Evolutionary conservation across 2,113 vertebrate genomes (phyloP).

Genomic region (Cyanoliseus patagonus): DNA sequence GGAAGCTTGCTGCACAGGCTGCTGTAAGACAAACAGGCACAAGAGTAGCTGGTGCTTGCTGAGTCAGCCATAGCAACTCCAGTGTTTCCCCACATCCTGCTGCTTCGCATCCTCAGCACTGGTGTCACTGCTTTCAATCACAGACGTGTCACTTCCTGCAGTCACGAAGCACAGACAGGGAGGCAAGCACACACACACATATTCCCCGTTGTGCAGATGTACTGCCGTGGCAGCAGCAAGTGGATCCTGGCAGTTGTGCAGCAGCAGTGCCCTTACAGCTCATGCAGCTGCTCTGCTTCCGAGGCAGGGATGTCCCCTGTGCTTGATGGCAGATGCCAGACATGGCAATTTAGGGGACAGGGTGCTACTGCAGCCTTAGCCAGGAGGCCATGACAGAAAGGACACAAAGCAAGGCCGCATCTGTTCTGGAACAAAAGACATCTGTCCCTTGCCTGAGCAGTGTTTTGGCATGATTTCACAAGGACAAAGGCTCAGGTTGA

Average conservation of each 20-base stretch:
- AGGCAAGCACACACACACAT: accelerated
- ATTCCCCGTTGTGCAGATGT: accelerated
- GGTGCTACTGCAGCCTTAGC: background rate
- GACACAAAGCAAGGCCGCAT: conserved; percentile 34
- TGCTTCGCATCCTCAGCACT: background rate
- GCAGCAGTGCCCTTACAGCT: background rate
- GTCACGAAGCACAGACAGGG: background rate
- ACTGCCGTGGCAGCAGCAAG: accelerated
- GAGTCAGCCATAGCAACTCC: background rate
- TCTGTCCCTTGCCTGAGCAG: conserved; percentile 17
- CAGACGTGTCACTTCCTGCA: background rate
- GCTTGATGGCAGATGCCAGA: conserved; percentile 30
- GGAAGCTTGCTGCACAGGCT: background rate
- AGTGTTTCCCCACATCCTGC: background rate
- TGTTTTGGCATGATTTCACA: conserved; percentile 34
- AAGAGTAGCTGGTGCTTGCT: background rate
- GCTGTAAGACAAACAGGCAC: background rate
- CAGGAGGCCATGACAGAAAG: background rate
- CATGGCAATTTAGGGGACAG: background rate
- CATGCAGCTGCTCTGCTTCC: background rate
- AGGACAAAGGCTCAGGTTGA: conserved; percentile 56
- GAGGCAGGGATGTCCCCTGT: background rate
- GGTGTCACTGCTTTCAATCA: background rate
- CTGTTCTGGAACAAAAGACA: conserved; percentile 53
- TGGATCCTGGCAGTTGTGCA: background rate